phyloP scores from a whole-genome alignment of 2,888 invertebrate genomes.

The Thymelicus sylvestris region DNA sequence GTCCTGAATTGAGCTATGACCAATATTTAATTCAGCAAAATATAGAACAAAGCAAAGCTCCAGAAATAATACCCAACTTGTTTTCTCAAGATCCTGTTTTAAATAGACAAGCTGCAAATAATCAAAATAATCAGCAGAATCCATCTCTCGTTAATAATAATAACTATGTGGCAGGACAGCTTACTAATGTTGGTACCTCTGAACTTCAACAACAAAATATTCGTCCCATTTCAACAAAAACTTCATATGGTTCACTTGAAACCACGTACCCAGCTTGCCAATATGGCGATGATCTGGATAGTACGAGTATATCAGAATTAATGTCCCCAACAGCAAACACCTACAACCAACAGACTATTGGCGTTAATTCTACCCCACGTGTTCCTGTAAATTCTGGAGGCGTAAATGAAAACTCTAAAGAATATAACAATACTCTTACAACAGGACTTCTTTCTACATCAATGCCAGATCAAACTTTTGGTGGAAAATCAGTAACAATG shows the following conservation, averaged over 20 bases:
- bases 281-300: not conserved
- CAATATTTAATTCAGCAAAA: slow-evolving; percentile 6
- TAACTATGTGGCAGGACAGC: too few relatives aligned
- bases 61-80: not conserved
- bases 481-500: not conserved
- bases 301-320: not conserved
- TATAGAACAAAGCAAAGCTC: not conserved
- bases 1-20: not conserved
- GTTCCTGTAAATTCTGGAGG: not conserved
- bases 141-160: too few relatives aligned
- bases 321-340: not conserved
- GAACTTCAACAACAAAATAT: too few relatives aligned
- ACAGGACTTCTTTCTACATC: slow-evolving; percentile 36
- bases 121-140: too few relatives aligned
- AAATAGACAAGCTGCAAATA: not conserved
- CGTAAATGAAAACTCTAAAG: not conserved
- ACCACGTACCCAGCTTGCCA: not conserved
- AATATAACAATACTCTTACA: slow-evolving; percentile 11
- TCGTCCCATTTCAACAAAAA: too few relatives aligned
- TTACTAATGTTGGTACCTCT: too few relatives aligned
- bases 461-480: slow-evolving; percentile 36
- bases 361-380: not conserved
- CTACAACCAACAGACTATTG: not conserved
- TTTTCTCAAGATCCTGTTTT: not conserved
- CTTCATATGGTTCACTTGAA: too few relatives aligned